Evolutionary conservation across 2,797 vertebrate genomes (phyloP), one percentile per base, ranked within the genome.

Genomic region (Pangasius macronema): DNA sequence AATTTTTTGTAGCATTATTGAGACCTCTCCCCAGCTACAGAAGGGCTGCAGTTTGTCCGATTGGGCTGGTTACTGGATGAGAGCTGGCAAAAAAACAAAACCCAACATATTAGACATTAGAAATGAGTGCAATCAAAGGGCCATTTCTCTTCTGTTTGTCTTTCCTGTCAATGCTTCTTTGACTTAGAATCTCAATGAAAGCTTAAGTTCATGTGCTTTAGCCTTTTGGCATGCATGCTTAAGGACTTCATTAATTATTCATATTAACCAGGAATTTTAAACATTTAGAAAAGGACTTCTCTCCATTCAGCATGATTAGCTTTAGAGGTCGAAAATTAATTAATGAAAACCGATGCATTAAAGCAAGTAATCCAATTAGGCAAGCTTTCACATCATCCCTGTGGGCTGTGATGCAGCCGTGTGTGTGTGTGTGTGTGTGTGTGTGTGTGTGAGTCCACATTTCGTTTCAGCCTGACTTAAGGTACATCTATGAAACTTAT

Each of bases 321-420:
- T 57, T 85, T 85, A 59, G 87, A 87, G 84, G 86, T 83, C 7
- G 85, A 79, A 89, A 85, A 89, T 91, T 77, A 88, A 89, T 87
- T 63, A 85, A 83, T 88, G 83, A 91, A 90, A 91, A 90, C 82
- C 81, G 88, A 67, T 65, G 79, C 87, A 86, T 91, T 86, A 89
- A 91, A 89, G 80, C 85, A 88, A 88, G 76, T 89, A 91, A 91
- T 90, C 91, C 81, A 87, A 89, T 90, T 89, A 89, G 85, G 75
- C 33, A 7, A 22, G 87, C 85, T 88, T 88, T 88, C 76, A 88
- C 84, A 88, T 87, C 83, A 68, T 83, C 86, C 83, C 90, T 84
- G 39, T 82, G 70, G 87, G 88, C 85, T 86, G 82, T 30, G 42
- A 76, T 83, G 68, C 85, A 86, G 51, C 49, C 80, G 14, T 57